Base-by-base conservation (phyloP, 2,113 vertebrate species). In the Halichoerus grypus region DNA sequence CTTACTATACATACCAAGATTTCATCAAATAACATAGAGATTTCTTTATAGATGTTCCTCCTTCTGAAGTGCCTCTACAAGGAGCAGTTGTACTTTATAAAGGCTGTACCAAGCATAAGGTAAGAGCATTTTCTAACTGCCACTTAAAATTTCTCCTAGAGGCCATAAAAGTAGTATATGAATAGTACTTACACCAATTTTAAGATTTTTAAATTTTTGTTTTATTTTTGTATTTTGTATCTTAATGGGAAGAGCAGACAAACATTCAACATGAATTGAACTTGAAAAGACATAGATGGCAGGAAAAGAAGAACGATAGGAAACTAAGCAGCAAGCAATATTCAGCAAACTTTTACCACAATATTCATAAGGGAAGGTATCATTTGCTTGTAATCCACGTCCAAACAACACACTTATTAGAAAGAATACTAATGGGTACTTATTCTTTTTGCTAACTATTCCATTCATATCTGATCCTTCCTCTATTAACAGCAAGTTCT, bases 81-180 rank as follows among this genome's bases (percentile, higher is more conserved):
- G 49, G 24, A 91, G 16, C 14, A 74, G 21, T 22, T 86, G 7
- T 53, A 69, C 39, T 85, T 91, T 49, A 87, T 36, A 14, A 85
- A 91, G 22, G 42, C 5, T 55, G 0, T 63, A 85, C 57, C 36
- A 92, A 88, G 36, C 15, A 95, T 26, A 79, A 76, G 18, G 9
- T 59, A 96, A 89, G 5, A 95, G 59, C 19, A 61, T 87, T 95
- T 59, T 28, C 88, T 79, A 94, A 63, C 1, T 96, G 22, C 9
- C 79, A 92, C 67, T 80, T 93, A 83, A 97, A 57, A 88, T n/a
- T 87, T 65, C 28, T 96, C 71, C 76, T 90, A 97, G 91, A 96
- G 49, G 49, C 51, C 67, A 67, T 36, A 90, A 80, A 80, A 85
- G 57, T 77, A 87, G 84, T 39, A 92, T 26, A 80, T 33, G 10